Conservation (phyloP, 2,888 invertebrate species). For the Anoplius nigerrimus region DNA sequence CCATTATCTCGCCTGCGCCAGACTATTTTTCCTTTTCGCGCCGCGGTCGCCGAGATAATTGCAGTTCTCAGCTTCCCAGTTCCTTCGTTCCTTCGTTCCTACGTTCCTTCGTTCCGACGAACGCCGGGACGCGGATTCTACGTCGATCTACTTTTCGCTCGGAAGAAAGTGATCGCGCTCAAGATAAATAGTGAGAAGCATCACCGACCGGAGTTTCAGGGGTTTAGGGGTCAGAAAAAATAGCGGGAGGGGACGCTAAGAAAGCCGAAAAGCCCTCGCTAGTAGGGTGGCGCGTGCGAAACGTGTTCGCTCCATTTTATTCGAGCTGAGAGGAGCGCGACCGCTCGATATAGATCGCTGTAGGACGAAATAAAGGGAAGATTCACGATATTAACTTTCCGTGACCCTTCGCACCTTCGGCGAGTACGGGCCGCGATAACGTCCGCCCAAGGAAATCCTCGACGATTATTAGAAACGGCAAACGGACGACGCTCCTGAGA, state of each 20-base stretch:
- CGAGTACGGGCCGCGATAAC: no score
- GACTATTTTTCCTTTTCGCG: constrained; percentile 23
- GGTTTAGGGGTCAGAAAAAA: background rate
- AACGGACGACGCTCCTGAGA: no score
- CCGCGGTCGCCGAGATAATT: constrained; percentile 36
- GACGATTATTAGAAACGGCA: no score
- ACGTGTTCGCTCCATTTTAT: background rate
- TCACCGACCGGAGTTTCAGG: background rate
- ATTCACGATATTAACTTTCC: no score
- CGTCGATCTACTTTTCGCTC: constrained; percentile 32
- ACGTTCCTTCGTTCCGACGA: no score
- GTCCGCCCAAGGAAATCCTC: no score
- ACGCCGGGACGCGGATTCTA: constrained; percentile 31
- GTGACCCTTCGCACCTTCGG: no score
- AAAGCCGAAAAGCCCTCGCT: background rate
- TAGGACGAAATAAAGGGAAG: no score
- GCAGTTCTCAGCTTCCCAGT: constrained; percentile 25
- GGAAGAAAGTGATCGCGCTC: constrained; percentile 29
- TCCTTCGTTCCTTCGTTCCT: no score
- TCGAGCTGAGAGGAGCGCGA: background rate
- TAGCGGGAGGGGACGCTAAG: background rate
- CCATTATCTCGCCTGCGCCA: no score
- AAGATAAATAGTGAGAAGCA: constrained; percentile 34
- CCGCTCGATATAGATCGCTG: no score
- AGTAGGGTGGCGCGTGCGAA: background rate